Evolutionary conservation across 2,113 vertebrate species (phyloP).

Genomic region (Fulmarus glacialis): DNA sequence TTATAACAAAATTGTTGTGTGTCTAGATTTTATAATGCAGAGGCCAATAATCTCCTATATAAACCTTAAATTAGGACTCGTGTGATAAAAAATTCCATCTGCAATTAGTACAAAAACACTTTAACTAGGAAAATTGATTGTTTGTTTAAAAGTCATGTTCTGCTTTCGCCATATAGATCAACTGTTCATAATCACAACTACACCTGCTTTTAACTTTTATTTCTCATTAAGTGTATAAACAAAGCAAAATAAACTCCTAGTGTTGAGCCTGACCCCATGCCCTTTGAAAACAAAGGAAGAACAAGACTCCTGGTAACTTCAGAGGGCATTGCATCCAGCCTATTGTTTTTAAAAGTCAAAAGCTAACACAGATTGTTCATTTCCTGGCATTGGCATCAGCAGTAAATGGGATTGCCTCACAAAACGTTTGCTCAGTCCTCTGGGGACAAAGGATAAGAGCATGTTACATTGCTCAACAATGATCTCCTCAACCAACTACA

Average conservation of each 20-base stretch:
- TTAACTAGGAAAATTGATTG: neutral
- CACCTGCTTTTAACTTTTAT: slow-evolving; percentile 44
- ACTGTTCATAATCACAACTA: neutral
- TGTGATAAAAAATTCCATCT: neutral
- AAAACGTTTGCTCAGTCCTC: slow-evolving; percentile 45
- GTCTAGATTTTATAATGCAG: neutral
- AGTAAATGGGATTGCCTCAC: slow-evolving; percentile 56
- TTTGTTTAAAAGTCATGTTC: neutral
- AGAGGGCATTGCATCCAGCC: slow-evolving; percentile 40
- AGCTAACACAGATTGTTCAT: slow-evolving; percentile 60
- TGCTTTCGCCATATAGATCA: neutral
- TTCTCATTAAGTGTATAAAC: slow-evolving; percentile 10
- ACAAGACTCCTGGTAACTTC: slow-evolving; percentile 48
- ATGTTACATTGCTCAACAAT: slow-evolving; percentile 47
- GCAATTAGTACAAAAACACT: neutral
- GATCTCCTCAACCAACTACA: slow-evolving; percentile 33
- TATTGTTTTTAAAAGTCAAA: slow-evolving; percentile 63
- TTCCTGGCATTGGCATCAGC: slow-evolving; percentile 63
- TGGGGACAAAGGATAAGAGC: slow-evolving; percentile 58
- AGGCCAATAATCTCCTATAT: neutral
- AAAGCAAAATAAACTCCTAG: slow-evolving; percentile 4
- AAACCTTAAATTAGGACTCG: neutral
- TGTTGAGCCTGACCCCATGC: neutral
- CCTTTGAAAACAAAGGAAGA: slow-evolving; percentile 54
- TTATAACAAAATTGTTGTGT: neutral